Evolutionary conservation across 1,140 invertebrate species (phyloP).

Genomic region (Drosophila dunni): DNA sequence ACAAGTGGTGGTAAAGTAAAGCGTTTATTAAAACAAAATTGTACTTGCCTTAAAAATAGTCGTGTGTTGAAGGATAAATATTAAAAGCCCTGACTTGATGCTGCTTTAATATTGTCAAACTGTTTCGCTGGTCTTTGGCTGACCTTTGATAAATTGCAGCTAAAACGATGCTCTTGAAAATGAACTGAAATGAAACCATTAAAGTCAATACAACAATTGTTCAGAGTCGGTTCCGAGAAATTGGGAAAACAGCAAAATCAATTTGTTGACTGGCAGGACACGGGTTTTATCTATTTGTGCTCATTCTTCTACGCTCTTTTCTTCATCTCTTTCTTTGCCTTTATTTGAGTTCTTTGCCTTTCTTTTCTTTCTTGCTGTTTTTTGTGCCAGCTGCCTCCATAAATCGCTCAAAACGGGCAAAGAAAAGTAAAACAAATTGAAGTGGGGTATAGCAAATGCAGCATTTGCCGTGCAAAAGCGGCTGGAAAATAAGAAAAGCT

Average conservation of each 20-base stretch:
- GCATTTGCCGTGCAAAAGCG: slow-evolving; percentile 30
- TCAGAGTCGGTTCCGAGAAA: slow-evolving; percentile 1
- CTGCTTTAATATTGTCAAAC: neutral
- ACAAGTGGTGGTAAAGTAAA: too few relatives aligned
- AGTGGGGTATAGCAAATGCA: slow-evolving; percentile 41
- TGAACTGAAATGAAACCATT: neutral
- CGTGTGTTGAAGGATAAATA: too few relatives aligned
- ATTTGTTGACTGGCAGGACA: slow-evolving; percentile 58
- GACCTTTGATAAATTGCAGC: slow-evolving; percentile 13
- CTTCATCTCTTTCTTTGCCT: neutral
- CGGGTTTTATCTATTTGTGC: slow-evolving; percentile 60
- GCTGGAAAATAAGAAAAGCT: slow-evolving; percentile 25
- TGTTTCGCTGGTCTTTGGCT: neutral
- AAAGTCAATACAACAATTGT: slow-evolving; percentile 26
- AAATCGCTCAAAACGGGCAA: slow-evolving; percentile 78
- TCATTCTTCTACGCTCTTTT: slow-evolving; percentile 8
- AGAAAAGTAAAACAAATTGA: slow-evolving; percentile 77
- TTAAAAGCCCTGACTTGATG: neutral
- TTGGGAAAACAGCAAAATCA: slow-evolving; percentile 47
- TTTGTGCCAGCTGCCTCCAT: slow-evolving; percentile 56
- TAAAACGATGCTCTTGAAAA: slow-evolving; percentile 30
- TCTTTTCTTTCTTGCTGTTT: slow-evolving; percentile 15
- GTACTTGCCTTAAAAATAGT: too few relatives aligned
- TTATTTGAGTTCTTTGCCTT: too few relatives aligned
- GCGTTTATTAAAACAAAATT: too few relatives aligned